Conservation (phyloP, 30 jellyfish, hydroid and myxozoan genomes). For the Turritopsis rubra region DNA sequence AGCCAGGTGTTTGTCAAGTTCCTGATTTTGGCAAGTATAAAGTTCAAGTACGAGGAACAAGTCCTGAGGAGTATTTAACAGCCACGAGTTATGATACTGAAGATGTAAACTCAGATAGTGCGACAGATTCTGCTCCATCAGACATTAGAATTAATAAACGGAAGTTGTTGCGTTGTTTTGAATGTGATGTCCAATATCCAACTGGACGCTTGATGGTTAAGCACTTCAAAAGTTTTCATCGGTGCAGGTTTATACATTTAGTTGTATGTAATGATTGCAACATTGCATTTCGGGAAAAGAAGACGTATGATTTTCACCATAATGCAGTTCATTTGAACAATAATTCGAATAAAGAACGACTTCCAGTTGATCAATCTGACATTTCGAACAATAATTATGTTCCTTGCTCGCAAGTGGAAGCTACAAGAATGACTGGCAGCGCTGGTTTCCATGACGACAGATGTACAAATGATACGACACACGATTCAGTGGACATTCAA, state of each 20-base stretch:
- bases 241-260: not conserved
- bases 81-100: not conserved
- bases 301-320: not conserved
- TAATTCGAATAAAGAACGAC: not conserved
- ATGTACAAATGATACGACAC: too few relatives aligned
- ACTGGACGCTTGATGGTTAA: not conserved
- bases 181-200: not conserved
- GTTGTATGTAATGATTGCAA: conserved; percentile 3
- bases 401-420: too few relatives aligned
- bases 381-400: not conserved
- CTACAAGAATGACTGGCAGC: too few relatives aligned
- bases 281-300: not conserved
- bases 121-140: not conserved
- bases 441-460: too few relatives aligned
- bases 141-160: not conserved
- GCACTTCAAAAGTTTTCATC: conserved; percentile 21
- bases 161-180: not conserved
- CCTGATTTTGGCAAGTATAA: conserved; percentile 12
- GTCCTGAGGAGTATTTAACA: not conserved
- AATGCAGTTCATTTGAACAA: not conserved
- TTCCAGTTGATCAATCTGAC: not conserved
- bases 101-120: not conserved
- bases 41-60: not conserved
- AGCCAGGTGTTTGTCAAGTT: not conserved
- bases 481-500: too few relatives aligned